These are phyloP conservation scores for Drosophila sulfurigaster DNA, from an alignment of 1,140 invertebrate species.

Conservation along the genomic window DNA sequence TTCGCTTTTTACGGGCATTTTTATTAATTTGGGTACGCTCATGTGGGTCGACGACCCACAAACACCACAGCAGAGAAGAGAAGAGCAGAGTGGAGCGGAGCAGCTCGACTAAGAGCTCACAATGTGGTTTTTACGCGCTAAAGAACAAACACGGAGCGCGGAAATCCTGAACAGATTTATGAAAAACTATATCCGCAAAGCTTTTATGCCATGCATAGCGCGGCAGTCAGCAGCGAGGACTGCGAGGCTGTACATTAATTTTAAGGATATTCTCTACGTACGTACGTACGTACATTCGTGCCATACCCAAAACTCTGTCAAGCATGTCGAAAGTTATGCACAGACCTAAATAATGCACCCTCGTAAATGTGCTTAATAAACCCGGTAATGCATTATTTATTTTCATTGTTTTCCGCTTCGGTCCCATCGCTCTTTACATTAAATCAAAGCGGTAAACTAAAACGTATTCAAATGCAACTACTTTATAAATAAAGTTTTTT, in stretches of 20 bases:
- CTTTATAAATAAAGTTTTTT: not conserved
- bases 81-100: too few relatives aligned
- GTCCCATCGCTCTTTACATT: not conserved
- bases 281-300: not conserved
- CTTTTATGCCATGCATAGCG: constrained; percentile 15
- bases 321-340: constrained; percentile 21
- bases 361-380: constrained; percentile 39
- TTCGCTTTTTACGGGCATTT: constrained; percentile 38
- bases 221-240: not conserved
- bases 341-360: constrained; percentile 4
- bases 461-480: not conserved
- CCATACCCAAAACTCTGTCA: constrained; percentile 13
- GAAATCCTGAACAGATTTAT: constrained; percentile 35
- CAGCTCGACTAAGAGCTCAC: constrained; percentile 32
- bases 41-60: constrained; percentile 20
- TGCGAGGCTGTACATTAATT: constrained; percentile 30
- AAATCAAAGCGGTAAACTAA: not conserved
- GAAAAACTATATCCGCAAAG: constrained; percentile 44
- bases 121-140: constrained; percentile 47
- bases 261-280: constrained; percentile 29
- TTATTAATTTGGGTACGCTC: constrained; percentile 53
- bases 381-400: constrained; percentile 40
- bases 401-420: not conserved
- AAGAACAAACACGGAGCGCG: constrained; percentile 25
- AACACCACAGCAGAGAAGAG: not conserved